Base-by-base conservation (phyloP, 1,140 invertebrate species). In the Acromyrmex charruanus region DNA sequence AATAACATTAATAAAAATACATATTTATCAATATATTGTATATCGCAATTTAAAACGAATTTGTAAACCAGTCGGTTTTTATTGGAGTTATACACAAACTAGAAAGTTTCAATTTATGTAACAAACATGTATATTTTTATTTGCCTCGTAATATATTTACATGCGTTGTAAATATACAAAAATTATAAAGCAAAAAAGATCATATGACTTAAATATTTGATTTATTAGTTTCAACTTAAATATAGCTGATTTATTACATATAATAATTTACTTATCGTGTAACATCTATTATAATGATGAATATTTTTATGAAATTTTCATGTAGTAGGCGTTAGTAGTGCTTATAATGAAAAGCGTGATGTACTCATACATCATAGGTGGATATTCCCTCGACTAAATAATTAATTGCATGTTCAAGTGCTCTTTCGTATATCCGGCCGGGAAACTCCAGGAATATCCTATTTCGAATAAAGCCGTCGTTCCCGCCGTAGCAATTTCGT, bases 401-500 rank as follows among this genome's bases (percentile, higher is more conserved):
- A 84, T 84, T 84, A 84, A 84, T 84, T 61, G 14, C n/a, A 12
- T 75, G 69, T 75, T 84, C 69, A 84, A 75, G 35, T 71, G 55
- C 44, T 75, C 39, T 75, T 84, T 39, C 25, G 49, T 35, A 65
- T 25, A 31, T 84, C 25, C 14, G 12, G 39, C 3, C 69, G 39
- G 69, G 59, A 61, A 61, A 75, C 80, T 61, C 55, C 14, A 28
- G 58, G 12, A 55, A 59, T 85, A 80, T 75, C 44, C 59, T 58
- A 75, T 87, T 89, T 68, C 53, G 55, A 72, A 90, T 90, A 89
- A 90, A 89, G 84, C 72, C 59, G 85, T 90, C 88, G 75, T n/a
- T 55, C 18, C 28, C 21, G 77, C 88, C 77, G 79, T 84, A 90
- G 88, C 86, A 90, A 90, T 90, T 87, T 80, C 69, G 31, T 86